Conservation (phyloP, 1,140 invertebrate genomes). For the Drosophila quadrilineata region DNA sequence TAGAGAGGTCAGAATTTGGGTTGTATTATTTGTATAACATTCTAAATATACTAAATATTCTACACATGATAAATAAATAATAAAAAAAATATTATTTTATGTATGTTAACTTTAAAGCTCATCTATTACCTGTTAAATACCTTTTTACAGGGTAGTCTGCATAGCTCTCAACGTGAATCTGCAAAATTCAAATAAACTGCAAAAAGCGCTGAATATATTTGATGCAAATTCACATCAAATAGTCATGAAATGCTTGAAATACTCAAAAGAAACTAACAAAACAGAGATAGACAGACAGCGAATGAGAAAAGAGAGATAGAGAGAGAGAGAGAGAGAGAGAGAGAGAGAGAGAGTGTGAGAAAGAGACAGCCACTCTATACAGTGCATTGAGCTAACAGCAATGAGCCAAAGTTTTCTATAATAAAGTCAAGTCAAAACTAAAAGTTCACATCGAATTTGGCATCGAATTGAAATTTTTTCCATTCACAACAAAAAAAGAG, state of each 20-base stretch:
- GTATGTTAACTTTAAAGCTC: too few relatives aligned
- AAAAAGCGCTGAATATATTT: slow-evolving; percentile 15
- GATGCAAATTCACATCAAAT: slow-evolving; percentile 35
- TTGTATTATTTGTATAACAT: too few relatives aligned
- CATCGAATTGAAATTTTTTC: not conserved
- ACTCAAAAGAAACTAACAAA: not conserved
- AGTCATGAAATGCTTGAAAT: slow-evolving; percentile 45
- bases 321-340: not conserved
- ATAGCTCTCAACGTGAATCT: not conserved
- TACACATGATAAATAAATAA: not conserved
- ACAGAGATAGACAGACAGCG: not conserved
- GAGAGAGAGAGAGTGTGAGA: not conserved
- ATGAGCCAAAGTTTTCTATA: slow-evolving; percentile 3
- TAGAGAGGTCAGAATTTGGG: too few relatives aligned
- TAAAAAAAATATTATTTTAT: not conserved
- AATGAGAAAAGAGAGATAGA: not conserved
- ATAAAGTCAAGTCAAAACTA: not conserved
- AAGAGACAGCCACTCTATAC: not conserved
- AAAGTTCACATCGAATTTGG: slow-evolving; percentile 1
- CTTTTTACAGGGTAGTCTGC: slow-evolving; percentile 1
- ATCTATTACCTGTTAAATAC: too few relatives aligned
- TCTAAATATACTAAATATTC: too few relatives aligned
- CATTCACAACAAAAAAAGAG: slow-evolving; percentile 6
- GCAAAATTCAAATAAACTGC: slow-evolving; percentile 43
- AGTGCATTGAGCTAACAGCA: not conserved